Evolutionary conservation across 92 coral and sea anemone species (phyloP).

Genomic region (Heteractis magnifica): DNA sequence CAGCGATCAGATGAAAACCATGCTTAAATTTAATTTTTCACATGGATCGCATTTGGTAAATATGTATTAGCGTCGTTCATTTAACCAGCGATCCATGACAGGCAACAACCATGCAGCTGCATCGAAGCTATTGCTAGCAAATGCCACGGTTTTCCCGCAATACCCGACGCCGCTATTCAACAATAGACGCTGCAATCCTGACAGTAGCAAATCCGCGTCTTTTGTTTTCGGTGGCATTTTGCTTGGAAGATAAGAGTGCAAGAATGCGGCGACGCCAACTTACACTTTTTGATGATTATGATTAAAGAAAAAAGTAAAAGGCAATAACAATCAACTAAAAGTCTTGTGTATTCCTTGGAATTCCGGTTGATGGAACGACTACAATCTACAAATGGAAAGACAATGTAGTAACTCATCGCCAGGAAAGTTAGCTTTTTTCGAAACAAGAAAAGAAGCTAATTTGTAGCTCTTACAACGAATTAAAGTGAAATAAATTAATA

Average conservation of each 20-base stretch:
- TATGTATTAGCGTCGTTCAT: constrained; percentile 36
- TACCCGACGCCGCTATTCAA: constrained; percentile 18
- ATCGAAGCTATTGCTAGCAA: constrained; percentile 1
- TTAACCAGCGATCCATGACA: constrained; percentile 17
- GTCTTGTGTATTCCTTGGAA: not conserved
- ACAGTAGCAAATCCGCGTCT: constrained; percentile 21
- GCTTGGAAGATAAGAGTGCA: constrained; percentile 24
- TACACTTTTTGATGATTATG: not conserved
- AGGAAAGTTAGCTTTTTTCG: no score
- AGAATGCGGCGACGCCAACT: not conserved
- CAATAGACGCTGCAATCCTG: constrained; percentile 42
- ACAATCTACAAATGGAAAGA: not conserved
- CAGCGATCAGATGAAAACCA: no score
- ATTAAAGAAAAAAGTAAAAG: not conserved
- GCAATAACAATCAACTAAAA: not conserved
- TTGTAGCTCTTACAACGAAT: no score
- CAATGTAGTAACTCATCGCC: no score
- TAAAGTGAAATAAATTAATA: no score
- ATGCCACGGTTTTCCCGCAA: constrained; percentile 18
- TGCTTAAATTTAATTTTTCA: not conserved
- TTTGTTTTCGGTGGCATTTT: constrained; percentile 26
- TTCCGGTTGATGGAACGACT: not conserved
- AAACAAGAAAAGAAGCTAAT: no score
- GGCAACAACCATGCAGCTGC: not conserved
- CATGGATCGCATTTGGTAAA: constrained; percentile 20